Evolutionary conservation across 1,140 invertebrate species (phyloP).

Genomic region (Tetragonula clypearis): DNA sequence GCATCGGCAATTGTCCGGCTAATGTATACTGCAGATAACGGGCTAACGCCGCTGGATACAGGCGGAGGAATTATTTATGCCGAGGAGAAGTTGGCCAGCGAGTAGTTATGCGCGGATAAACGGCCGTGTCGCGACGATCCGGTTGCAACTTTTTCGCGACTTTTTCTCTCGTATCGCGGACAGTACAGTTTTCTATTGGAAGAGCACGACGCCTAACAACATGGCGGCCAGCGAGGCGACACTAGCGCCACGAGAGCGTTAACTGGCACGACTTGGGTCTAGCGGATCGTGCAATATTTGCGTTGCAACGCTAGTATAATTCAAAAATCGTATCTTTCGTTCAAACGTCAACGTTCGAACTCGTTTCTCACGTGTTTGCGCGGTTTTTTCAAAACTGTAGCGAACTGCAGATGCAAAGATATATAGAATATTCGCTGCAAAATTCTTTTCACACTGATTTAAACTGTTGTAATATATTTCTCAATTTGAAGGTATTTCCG

Average conservation of each 20-base stretch:
- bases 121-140: not conserved
- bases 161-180: not conserved
- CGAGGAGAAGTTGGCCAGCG: not conserved
- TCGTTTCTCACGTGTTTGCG: too few relatives aligned
- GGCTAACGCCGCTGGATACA: not conserved
- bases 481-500: too few relatives aligned
- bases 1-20: constrained; percentile 43
- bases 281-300: too few relatives aligned
- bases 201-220: not conserved
- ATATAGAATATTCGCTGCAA: too few relatives aligned
- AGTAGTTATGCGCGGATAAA: constrained; percentile 8
- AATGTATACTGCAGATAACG: constrained; percentile 44
- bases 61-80: constrained; percentile 23
- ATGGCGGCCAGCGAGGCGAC: not conserved
- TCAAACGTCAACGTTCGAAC: too few relatives aligned
- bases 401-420: too few relatives aligned
- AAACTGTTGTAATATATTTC: too few relatives aligned
- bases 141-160: not conserved
- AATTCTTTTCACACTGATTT: too few relatives aligned
- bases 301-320: too few relatives aligned
- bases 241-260: not conserved
- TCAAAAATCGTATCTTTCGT: too few relatives aligned
- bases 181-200: not conserved
- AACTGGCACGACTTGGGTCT: too few relatives aligned
- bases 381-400: too few relatives aligned